phyloP scores from a whole-genome alignment of 2,797 vertebrate species.

The Hylomyscus alleni region DNA sequence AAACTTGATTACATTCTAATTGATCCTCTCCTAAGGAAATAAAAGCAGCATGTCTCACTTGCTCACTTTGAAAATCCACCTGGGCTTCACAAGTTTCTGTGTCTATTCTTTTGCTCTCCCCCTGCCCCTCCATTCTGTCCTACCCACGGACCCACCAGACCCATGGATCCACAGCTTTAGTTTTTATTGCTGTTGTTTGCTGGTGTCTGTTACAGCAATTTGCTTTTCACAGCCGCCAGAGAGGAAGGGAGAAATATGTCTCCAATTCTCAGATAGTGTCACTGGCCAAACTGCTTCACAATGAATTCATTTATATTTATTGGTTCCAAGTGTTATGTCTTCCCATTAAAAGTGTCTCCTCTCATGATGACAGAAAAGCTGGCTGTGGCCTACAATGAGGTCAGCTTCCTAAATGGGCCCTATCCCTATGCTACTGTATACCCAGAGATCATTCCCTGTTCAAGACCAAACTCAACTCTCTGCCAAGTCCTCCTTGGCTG shows the following conservation, averaged over 20 bases:
- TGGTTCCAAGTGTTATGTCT: constrained; percentile 79
- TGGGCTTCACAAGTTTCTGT: constrained; percentile 62
- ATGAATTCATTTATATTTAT: constrained; percentile 80
- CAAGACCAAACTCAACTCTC: neutral
- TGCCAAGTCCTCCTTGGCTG: neutral
- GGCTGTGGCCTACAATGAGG: neutral
- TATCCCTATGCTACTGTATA: neutral
- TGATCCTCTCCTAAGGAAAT: constrained; percentile 78
- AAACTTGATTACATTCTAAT: constrained; percentile 82
- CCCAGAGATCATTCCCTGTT: neutral
- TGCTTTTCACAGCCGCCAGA: constrained; percentile 81
- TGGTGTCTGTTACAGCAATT: constrained; percentile 79
- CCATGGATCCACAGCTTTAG: no score
- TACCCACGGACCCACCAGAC: no score
- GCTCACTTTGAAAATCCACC: constrained; percentile 80
- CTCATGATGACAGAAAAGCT: neutral
- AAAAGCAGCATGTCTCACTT: neutral
- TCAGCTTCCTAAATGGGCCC: neutral
- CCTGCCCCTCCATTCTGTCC: constrained; percentile 65
- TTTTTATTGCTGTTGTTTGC: constrained; percentile 80
- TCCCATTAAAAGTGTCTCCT: constrained; percentile 78
- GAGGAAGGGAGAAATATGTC: constrained; percentile 83
- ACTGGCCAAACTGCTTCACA: constrained; percentile 81
- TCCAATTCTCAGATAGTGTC: constrained; percentile 81
- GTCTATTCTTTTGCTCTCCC: constrained; percentile 59